Conservation (phyloP, 2,888 invertebrate species). For the Notodonta ziczac region DNA sequence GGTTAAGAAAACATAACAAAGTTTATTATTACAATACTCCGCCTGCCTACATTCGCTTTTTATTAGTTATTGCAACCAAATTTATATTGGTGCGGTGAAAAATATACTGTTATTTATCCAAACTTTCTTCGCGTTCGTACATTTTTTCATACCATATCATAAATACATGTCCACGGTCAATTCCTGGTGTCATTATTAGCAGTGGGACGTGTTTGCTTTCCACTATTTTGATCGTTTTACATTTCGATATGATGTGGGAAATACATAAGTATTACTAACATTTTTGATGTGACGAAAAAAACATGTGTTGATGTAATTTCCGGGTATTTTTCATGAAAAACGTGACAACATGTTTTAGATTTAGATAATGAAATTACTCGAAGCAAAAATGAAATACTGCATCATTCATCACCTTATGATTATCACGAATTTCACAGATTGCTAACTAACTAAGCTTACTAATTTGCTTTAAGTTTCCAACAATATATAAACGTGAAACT, state of each 20-base stretch:
- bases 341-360: neutral
- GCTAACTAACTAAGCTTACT: too few relatives aligned
- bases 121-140: conserved; percentile 14
- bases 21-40: too few relatives aligned
- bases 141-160: conserved; percentile 24
- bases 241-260: conserved; percentile 9
- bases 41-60: too few relatives aligned
- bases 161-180: conserved; percentile 36
- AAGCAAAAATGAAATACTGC: too few relatives aligned
- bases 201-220: conserved; percentile 24
- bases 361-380: too few relatives aligned
- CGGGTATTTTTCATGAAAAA: neutral
- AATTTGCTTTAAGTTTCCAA: too few relatives aligned
- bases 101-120: conserved; percentile 17
- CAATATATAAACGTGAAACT: too few relatives aligned
- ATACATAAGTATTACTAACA: neutral
- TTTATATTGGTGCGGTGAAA: conserved; percentile 11
- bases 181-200: conserved; percentile 40
- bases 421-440: too few relatives aligned
- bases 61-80: conserved; percentile 13
- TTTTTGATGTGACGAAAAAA: neutral
- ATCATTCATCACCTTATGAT: too few relatives aligned
- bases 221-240: conserved; percentile 22
- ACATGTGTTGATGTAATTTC: neutral
- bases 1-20: too few relatives aligned